Evolutionary conservation across 2,888 invertebrate species (phyloP), one percentile per base, ranked within the genome.

Genomic region (Epirrita christyi): DNA sequence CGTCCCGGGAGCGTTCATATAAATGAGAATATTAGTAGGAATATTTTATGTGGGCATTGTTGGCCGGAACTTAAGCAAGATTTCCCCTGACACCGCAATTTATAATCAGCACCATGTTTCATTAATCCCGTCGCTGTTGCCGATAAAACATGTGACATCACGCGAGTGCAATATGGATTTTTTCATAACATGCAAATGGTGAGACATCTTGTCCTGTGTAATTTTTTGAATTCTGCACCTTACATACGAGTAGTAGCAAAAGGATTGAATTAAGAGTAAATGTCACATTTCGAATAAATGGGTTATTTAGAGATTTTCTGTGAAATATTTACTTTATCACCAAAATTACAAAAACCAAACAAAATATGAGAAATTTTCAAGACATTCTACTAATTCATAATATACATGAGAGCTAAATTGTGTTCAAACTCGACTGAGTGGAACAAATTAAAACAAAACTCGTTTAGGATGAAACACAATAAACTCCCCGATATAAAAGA

Each of bases 71-170:
- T 85, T 85, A 79, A 79, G 74, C 78, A 71, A 84, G 86, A 88
- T 88, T 88, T 88, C 88, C 88, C 86, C 53, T 38, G 86, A 62
- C 72, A 66, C 72, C 59, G 68, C 75, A 73, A 77, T 84, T 86
- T 86, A 85, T 85, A 87, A 87, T 86, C 82, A 80, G 74, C 68
- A 72, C 75, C 75, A 76, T 80, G 80, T 83, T 81, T 80, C 75
- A 81, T 81, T 83, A 79, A 80, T 80, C 73, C 56, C 60, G 44
- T 55, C 69, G 68, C 67, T 78, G 76, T 41, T 80, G 72, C 66
- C 72, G 67, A 81, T 79, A 77, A 73, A 75, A 71, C 72, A 73
- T 50, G 56, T 61, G 40, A 59, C 45, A 42, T 47, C 41, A 36
- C 51, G 56, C 62, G 42, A 59, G 45, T 43, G 49, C 41, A 36